Evolutionary conservation across 2,113 vertebrate genomes (phyloP).

Genomic region (Elachura formosa): DNA sequence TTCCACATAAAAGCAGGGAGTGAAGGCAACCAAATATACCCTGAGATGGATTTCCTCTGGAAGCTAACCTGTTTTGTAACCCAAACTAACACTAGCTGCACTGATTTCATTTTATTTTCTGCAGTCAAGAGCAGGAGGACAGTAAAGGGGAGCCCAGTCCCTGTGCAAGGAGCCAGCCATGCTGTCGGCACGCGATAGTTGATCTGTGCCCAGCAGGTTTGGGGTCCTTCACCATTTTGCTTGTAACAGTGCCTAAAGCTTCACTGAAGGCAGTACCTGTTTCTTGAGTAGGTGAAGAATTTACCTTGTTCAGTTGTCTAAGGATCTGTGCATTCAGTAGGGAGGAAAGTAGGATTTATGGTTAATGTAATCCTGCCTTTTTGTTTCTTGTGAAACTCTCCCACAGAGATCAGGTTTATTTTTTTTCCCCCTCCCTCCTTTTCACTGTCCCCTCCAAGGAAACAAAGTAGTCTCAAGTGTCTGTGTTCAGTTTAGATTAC

Average conservation of each 20-base stretch:
- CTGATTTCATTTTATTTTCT: background rate
- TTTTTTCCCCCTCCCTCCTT: background rate
- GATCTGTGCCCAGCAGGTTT: background rate
- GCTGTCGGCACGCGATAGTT: background rate
- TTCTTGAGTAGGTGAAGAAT: background rate
- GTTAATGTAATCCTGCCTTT: background rate
- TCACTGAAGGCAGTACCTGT: background rate
- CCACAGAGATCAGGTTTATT: slow-evolving; percentile 14
- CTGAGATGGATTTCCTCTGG: background rate
- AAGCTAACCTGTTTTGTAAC: background rate
- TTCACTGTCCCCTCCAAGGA: background rate
- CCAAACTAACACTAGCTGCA: background rate
- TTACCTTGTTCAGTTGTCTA: background rate
- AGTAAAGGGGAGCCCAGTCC: background rate
- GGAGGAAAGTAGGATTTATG: background rate
- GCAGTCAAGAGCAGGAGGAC: background rate
- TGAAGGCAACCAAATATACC: background rate
- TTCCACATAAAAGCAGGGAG: background rate
- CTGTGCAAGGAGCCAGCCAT: rapidly evolving
- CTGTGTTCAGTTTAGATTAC: slow-evolving; percentile 44
- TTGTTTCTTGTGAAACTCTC: background rate
- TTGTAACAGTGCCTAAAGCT: background rate
- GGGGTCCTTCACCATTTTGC: background rate
- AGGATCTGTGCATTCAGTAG: background rate
- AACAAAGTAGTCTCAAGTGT: slow-evolving; percentile 1